Evolutionary conservation across 2,113 vertebrate genomes (phyloP).

Genomic region (Cyphomyrus plagiostoma): DNA sequence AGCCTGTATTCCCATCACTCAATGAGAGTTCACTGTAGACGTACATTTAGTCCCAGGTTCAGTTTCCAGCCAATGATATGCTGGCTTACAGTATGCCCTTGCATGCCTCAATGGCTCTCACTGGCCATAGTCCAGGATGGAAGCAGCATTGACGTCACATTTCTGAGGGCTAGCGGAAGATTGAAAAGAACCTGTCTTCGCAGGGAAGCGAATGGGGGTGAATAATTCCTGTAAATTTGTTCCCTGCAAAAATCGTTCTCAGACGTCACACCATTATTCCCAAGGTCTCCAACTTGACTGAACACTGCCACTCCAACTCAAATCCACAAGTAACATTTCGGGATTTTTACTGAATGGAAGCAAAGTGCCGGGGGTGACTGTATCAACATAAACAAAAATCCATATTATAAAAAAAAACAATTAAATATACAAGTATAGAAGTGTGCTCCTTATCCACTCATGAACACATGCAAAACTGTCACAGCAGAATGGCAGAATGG

Average conservation of each 20-base stretch:
- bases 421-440: neutral
- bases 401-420: neutral
- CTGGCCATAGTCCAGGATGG: neutral
- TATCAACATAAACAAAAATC: neutral
- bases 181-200: too few relatives aligned
- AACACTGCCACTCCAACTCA: neutral
- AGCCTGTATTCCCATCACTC: neutral
- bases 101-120: neutral
- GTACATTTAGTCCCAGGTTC: neutral
- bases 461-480: neutral
- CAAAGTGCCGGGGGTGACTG: neutral
- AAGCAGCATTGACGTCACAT: neutral
- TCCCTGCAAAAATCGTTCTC: neutral
- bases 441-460: neutral
- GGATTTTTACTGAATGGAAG: neutral
- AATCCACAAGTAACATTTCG: neutral
- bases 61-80: neutral
- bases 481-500: neutral
- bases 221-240: neutral
- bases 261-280: neutral
- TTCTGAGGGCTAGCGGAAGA: neutral
- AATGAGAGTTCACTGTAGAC: neutral
- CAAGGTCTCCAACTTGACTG: neutral
- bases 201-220: neutral
- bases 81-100: neutral